phyloP scores from a whole-genome alignment of 2,797 vertebrate species.

The Bovichtus variegatus region DNA sequence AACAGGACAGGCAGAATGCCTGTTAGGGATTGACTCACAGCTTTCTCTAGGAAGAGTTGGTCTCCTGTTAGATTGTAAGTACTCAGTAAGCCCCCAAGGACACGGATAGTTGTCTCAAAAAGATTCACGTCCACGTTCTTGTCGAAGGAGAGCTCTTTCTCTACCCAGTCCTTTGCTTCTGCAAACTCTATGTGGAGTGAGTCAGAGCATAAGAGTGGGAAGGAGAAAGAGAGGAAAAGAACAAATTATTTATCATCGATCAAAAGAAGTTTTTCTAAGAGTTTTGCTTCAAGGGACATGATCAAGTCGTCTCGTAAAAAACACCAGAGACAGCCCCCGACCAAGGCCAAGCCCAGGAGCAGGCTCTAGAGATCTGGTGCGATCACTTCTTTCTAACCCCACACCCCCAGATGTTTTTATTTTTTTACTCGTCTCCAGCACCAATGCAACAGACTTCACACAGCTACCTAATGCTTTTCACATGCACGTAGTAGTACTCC shows the following conservation, averaged over 20 bases:
- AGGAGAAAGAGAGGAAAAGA: not conserved
- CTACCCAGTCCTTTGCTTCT: conserved; percentile 92
- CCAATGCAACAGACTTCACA: not conserved
- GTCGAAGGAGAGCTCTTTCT: conserved; percentile 87
- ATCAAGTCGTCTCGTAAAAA: not conserved
- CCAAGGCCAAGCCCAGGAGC: not conserved
- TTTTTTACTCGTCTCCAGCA: not conserved
- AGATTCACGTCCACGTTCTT: conserved; percentile 97
- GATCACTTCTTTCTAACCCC: not conserved
- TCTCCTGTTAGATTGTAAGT: conserved; percentile 93
- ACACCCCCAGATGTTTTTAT: not conserved
- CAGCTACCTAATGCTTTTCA: not conserved
- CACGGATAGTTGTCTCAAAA: conserved; percentile 97
- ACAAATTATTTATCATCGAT: too few species aligned
- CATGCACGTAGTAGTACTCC: not conserved
- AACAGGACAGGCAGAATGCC: not conserved
- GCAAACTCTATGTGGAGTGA: conserved; percentile 88
- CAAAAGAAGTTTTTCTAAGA: not conserved
- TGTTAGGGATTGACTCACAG: conserved; percentile 84
- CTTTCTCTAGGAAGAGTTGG: conserved; percentile 92
- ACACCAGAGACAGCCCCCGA: not conserved
- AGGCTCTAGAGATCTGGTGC: not conserved
- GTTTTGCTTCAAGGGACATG: not conserved
- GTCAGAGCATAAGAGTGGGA: not conserved
- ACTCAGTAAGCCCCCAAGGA: conserved; percentile 94